Base-by-base conservation (phyloP, 2,113 vertebrate species). In the Clarias batrachus region DNA sequence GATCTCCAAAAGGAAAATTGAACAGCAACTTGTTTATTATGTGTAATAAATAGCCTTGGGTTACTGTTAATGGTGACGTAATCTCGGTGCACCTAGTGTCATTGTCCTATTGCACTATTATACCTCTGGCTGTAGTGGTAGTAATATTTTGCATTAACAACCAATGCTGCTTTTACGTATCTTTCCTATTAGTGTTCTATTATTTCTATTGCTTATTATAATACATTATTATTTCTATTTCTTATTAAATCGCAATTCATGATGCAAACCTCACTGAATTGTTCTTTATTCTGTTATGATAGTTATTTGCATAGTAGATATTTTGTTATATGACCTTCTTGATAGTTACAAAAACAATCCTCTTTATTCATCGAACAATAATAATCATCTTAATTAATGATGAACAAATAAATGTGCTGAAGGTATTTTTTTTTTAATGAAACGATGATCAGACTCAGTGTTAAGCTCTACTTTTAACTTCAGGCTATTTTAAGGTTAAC, bases 21-120 rank as follows among this genome's bases (percentile, higher is more conserved):
- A 84, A 70, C 3, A 41, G 41, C 6, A 41, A 3, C 41, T 6
- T 41, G 41, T 41, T 9, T 30, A 33, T 59, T 80, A 60, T 78
- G 17, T 57, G 56, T 19, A 77, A 56, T 23, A 77, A 27, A 37
- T 41, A 74, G 59, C 52, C 5, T 83, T 41, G 6, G 6, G 3
- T 41, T 41, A 41, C 41, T 41, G 41, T 7, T 84, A 82, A 81
- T 80, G 65, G 74, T 89, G 84, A 89, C 76, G 76, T 87, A 83
- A 90, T 87, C 60, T 66, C 82, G 81, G 78, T 82, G 25, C 21
- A 10, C 83, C 79, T 63, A 62, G 77, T 80, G 41, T 6, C 41
- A 41, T 76, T 54, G 41, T 54, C 73, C 48, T 80, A 57, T 57
- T 19, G 54, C 16, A 19, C 76, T 59, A 11, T 77, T 59, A 79